Evolutionary conservation across 1,140 invertebrate species (phyloP).

Genomic region (Gonioctena quinquepunctata): DNA sequence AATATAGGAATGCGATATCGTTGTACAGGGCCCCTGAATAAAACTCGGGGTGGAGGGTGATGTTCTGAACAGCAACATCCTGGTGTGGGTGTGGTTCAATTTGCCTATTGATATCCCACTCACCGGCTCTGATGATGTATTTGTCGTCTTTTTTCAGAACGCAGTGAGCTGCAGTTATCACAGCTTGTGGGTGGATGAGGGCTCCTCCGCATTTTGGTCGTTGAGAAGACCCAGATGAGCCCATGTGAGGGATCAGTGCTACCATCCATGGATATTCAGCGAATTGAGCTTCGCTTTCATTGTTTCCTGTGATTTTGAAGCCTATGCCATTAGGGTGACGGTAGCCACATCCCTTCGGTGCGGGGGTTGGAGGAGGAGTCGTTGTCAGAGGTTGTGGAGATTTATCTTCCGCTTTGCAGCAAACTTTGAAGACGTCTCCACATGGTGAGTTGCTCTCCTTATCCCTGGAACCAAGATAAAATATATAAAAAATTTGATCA

Average conservation of each 20-base stretch:
- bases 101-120: conserved; percentile 79
- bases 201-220: conserved; percentile 69
- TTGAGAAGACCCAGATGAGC: conserved; percentile 60
- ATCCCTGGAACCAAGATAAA: neutral
- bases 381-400: conserved; percentile 36
- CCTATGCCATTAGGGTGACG: conserved; percentile 66
- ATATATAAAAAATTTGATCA: neutral
- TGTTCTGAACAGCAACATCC: conserved; percentile 63
- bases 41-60: conserved; percentile 54
- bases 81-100: conserved; percentile 72
- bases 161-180: conserved; percentile 72
- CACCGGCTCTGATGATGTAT: conserved; percentile 62
- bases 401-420: conserved; percentile 58
- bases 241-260: conserved; percentile 65
- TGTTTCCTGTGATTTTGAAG: conserved; percentile 58
- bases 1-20: conserved; percentile 69
- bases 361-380: conserved; percentile 23
- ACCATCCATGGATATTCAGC: conserved; percentile 83
- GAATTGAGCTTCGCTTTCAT: conserved; percentile 60
- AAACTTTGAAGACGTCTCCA: conserved; percentile 66
- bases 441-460: conserved; percentile 57
- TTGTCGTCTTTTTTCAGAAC: conserved; percentile 47
- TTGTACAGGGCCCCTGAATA: conserved; percentile 63
- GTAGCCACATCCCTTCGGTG: conserved; percentile 60
- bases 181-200: conserved; percentile 69